Conservation (phyloP, 1,140 invertebrate species). For the Drosophila chauvacae region DNA sequence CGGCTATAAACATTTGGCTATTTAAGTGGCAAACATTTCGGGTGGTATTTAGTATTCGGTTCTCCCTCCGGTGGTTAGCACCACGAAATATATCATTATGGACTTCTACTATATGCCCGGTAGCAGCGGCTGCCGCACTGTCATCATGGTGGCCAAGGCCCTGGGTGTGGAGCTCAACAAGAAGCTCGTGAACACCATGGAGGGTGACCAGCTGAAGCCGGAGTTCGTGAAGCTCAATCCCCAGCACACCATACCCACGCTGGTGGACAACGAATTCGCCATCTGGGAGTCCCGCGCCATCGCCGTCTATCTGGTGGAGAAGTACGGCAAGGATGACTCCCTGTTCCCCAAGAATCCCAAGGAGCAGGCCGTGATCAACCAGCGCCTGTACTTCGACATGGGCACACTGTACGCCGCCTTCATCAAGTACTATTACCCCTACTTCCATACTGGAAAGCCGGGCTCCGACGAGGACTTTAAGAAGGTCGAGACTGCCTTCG, state of each 20-base stretch:
- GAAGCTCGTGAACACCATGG: neutral
- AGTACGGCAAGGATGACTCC: constrained; percentile 4
- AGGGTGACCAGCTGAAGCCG: constrained; percentile 6
- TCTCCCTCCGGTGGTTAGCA: neutral
- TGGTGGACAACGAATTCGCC: neutral
- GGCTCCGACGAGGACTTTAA: neutral
- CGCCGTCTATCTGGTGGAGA: constrained; percentile 5
- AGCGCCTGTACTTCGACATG: constrained; percentile 10
- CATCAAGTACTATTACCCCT: constrained; percentile 1
- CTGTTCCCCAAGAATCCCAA: constrained; percentile 12
- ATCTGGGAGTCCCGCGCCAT: constrained; percentile 10
- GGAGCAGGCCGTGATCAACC: constrained; percentile 7
- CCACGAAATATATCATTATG: neutral
- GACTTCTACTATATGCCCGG: constrained; percentile 15
- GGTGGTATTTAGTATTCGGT: neutral
- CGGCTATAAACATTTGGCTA: neutral
- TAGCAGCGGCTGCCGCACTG: neutral
- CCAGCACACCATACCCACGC: constrained; percentile 7
- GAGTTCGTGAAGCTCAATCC: constrained; percentile 3
- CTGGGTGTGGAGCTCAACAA: constrained; percentile 5
- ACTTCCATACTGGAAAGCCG: neutral
- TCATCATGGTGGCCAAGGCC: constrained; percentile 13
- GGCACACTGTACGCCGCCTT: constrained; percentile 4
- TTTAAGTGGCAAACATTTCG: constrained; percentile 6
- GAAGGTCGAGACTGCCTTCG: constrained; percentile 3